Base-by-base conservation (phyloP, 2,797 vertebrate genomes). In the Jordanella pulchra region DNA sequence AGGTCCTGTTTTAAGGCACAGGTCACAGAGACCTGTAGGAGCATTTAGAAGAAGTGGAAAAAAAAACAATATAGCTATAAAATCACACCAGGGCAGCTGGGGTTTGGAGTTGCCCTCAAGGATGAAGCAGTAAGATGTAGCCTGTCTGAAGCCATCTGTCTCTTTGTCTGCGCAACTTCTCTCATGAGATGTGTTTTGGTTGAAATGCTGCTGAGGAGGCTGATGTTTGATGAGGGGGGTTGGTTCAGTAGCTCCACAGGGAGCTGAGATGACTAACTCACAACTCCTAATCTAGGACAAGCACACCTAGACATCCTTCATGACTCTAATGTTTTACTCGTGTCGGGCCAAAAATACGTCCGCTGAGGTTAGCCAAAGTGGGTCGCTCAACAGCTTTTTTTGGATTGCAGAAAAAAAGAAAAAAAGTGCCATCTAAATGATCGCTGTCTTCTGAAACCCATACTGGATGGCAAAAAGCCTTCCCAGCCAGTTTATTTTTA, bases 371-470 rank as follows among this genome's bases (percentile, higher is more conserved):
- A 91, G 89, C 83, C 88, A 90, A 95, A 95, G 88, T 95, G 94
- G 94, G 95, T 94, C 94, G 87, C 87, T 88, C 87, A 87, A 72
- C 79, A 70, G 90, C 94, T 94, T 94, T 95, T 95, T 95, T 94
- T 94, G 94, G 94, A 94, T 94, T 91, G 88, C 86, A 93, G 91
- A 91, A 92, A 93, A 90, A 93, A 32, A 58, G 13, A 1, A 84
- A 93, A 95, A 94, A 90, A 84, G 89, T 94, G 93, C 91, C 93
- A 93, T 94, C 91, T 91, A 93, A 95, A 94, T 92, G 93, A 94
- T 94, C 86, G 79, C 91, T 82, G 89, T 92, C 92, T 94, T 92
- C 92, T 92, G 84, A 93, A 92, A 92, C 89, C 91, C 84, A 91
- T 87, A 88, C 85, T 86, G 86, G 89, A 92, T 67, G 81, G 90